Conservation (phyloP, 2,113 vertebrate species). For the Gnathonemus echidnorhynchus region DNA sequence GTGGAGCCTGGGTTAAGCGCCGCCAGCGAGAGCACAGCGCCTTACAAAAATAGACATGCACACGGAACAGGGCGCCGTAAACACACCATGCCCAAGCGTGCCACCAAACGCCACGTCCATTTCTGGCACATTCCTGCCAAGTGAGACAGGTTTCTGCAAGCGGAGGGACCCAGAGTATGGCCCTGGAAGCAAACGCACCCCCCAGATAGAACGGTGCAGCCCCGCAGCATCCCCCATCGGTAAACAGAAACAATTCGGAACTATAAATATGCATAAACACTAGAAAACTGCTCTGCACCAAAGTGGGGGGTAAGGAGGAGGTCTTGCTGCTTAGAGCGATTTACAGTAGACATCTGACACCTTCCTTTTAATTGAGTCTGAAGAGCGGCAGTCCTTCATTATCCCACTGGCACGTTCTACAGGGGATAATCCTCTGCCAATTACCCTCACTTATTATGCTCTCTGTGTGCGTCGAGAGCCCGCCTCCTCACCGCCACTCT, state of each 20-base stretch:
- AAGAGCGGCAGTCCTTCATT: conserved; percentile 18
- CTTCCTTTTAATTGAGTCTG: conserved; percentile 23
- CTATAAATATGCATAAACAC: background rate
- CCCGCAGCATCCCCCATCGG: background rate
- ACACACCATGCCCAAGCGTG: background rate
- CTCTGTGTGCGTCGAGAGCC: background rate
- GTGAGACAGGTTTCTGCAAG: background rate
- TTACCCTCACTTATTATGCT: conserved; percentile 18
- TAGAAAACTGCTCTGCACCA: background rate
- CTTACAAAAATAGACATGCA: conserved; percentile 3
- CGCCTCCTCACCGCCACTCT: background rate
- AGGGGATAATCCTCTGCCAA: conserved; percentile 23
- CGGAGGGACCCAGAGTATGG: background rate
- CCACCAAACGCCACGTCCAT: background rate
- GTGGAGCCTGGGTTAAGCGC: background rate
- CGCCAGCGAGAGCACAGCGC: background rate
- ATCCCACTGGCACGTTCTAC: conserved; percentile 14
- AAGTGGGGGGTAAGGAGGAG: background rate
- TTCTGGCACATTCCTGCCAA: conserved; percentile 10
- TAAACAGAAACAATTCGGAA: background rate
- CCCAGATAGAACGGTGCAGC: background rate
- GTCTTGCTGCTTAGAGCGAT: background rate
- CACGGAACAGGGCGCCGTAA: background rate
- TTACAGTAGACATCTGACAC: conserved; percentile 22
- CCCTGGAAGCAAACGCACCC: background rate